Percentiles rank a stretch among this genome's conserved stretches.
Conservation (phyloP, 1,140 invertebrate species). For the Sinella curviseta region DNA sequence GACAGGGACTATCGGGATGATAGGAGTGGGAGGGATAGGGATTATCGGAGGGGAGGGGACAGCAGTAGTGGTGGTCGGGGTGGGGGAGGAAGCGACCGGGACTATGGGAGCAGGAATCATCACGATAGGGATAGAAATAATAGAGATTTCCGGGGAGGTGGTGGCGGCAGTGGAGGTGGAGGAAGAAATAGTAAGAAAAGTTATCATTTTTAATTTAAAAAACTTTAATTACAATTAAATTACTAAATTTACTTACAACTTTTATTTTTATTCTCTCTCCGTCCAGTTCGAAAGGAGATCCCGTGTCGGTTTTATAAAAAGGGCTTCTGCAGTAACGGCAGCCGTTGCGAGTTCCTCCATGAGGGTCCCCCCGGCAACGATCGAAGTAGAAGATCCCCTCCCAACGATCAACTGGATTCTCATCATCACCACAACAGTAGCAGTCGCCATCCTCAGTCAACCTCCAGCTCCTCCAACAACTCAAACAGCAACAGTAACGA, state of each 20-base stretch:
- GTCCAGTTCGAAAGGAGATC: constrained; percentile 21
- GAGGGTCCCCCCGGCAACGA: not conserved
- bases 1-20: constrained; percentile 4
- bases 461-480: constrained; percentile 16
- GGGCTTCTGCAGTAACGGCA: constrained; percentile 34
- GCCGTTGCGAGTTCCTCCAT: constrained; percentile 40
- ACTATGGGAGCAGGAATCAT: constrained; percentile 1
- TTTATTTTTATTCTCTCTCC: constrained; percentile 41
- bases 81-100: constrained; percentile 20
- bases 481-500: too few relatives aligned
- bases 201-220: not conserved
- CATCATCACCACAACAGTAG: too few relatives aligned
- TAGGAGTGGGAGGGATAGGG: not conserved
- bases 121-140: constrained; percentile 29
- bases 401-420: too few relatives aligned
- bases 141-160: constrained; percentile 29
- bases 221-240: not conserved
- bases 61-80: too few relatives aligned
- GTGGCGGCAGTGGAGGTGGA: constrained; percentile 27
- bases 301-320: constrained; percentile 37
- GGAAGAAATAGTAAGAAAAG: not conserved
- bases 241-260: constrained; percentile 27
- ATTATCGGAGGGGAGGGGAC: not conserved
- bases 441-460: not conserved
- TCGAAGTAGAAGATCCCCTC: not conserved